phyloP scores from a whole-genome alignment of 2,113 vertebrate genomes.

The Phyllopteryx taeniolatus region DNA sequence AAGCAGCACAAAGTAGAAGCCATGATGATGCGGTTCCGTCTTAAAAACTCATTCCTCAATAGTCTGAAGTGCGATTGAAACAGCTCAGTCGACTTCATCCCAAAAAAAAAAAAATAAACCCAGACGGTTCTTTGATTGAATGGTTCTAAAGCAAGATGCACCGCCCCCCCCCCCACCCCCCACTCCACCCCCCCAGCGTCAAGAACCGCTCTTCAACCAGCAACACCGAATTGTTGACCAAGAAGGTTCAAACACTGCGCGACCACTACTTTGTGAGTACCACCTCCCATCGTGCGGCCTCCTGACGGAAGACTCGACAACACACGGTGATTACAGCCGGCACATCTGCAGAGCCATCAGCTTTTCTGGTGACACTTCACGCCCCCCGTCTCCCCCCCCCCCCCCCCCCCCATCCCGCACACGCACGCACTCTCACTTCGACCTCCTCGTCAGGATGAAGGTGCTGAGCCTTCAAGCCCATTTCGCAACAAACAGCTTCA shows the following conservation, averaged over 20 bases:
- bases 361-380: background rate
- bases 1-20: background rate
- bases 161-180: too few species aligned
- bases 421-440: background rate
- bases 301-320: background rate
- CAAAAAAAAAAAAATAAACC: too few species aligned
- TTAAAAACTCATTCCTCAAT: background rate
- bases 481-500: slow-evolving; percentile 1
- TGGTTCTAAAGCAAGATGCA: too few species aligned
- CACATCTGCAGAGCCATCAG: background rate
- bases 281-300: background rate
- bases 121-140: too few species aligned
- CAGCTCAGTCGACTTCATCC: background rate
- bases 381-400: background rate
- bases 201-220: too few species aligned
- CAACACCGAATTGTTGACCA: background rate
- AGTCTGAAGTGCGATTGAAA: background rate
- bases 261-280: background rate
- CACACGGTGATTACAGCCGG: background rate
- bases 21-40: background rate
- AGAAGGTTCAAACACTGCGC: background rate
- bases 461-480: background rate
- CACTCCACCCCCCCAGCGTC: too few species aligned
- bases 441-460: background rate
- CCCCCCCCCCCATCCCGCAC: too few species aligned